Percentiles rank a stretch among this genome's conserved stretches.
These are phyloP conservation scores for Lycocorax pyrrhopterus DNA, from an alignment of 2,113 vertebrate species.

Conservation along the genomic window DNA sequence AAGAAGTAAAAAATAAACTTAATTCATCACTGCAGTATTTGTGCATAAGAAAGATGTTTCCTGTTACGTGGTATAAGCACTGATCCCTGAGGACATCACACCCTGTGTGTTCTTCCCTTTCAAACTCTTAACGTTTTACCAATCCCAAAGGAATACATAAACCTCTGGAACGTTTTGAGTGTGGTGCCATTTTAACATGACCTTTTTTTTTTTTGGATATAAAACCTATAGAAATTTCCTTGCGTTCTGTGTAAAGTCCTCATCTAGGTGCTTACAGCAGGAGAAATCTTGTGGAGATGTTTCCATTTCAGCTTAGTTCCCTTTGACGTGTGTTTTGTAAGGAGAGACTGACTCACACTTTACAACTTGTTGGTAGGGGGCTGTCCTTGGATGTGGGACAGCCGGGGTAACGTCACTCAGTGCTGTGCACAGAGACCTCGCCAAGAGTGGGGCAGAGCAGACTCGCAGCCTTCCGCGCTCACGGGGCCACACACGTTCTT, in stretches of 20 bases:
- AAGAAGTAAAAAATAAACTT: not conserved
- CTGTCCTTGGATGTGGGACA: not conserved
- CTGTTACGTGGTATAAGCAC: not conserved
- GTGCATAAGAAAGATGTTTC: not conserved
- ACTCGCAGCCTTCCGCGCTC: not conserved
- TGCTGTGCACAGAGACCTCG: not conserved
- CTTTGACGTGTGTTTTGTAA: not conserved
- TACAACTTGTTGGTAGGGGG: not conserved
- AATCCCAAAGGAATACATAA: not conserved
- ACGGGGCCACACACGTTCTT: not conserved
- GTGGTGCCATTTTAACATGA: not conserved
- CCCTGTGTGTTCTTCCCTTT: not conserved
- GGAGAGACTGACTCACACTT: not conserved
- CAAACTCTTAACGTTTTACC: not conserved
- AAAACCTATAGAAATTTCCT: not conserved
- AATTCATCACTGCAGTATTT: not conserved
- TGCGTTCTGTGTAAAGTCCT: not conserved
- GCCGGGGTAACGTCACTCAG: not conserved
- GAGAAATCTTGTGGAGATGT: not conserved
- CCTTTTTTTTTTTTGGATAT: not conserved
- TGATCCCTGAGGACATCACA: not conserved
- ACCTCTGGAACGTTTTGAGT: not conserved
- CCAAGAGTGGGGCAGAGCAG: not conserved
- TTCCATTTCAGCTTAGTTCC: not conserved
- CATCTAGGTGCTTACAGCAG: not conserved